Base-by-base conservation (phyloP, 2,797 vertebrate species). In the Simalia tracyae region DNA sequence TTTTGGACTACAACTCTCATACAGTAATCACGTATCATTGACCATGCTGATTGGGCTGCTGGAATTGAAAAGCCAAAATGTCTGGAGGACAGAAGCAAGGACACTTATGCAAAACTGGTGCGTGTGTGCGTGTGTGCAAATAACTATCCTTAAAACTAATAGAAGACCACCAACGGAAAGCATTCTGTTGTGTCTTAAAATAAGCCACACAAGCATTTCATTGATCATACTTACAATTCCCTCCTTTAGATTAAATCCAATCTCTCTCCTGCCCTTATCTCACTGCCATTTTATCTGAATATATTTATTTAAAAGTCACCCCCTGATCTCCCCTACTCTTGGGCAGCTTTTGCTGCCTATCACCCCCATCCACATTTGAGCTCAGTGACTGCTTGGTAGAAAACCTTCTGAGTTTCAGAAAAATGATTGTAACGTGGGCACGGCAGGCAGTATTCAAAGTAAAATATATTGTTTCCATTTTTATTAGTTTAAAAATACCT, bases 361-460 rank as follows among this genome's bases (percentile, higher is more conserved):
- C 0, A 0, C 95, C 91, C 94, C 28, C 90, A 72, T 31, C 50
- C 2, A 0, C 5, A 89, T 46, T 87, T 28, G 89, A 94, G 95
- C 72, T 89, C 89, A 89, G 93, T 0, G 1, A 3, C 81, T 7
- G n/a, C 42, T 50, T 17, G 26, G 85, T 15, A 85, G 84, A 94
- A 93, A 96, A 93, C 72, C 92, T 94, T 95, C 95, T 88, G 94
- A 84, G 90, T 94, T 96, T 96, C 93, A 96, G 93, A 94, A 95
- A 97, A 97, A 96, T 89, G 95, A 92, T 96, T 95, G 95, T 93
- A 94, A 93, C 92, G 93, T 95, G 95, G 94, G 94, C 84, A 91
- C 95, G 95, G 76, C 96, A 96, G 96, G 96, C 96, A 85, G 93
- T 96, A 97, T 96, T 98, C 97, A 97, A 97, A 98, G 97, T 96